Base-by-base conservation (phyloP, 2,113 vertebrate species). In the Lethenteron reissneri region DNA sequence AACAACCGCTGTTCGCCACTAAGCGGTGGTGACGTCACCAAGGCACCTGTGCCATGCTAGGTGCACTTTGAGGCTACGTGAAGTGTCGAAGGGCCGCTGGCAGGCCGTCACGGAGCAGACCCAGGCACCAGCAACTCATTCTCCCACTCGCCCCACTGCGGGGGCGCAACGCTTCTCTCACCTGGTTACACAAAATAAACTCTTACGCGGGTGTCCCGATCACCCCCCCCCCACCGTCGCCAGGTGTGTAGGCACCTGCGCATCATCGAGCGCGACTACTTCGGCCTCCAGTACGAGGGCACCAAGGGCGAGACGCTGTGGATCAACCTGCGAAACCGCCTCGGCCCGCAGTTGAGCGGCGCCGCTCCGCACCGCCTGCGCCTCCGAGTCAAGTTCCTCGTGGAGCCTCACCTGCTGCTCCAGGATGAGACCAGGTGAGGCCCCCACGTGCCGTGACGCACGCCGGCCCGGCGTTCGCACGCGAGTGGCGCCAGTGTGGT, bases 241-340 rank as follows among this genome's bases (percentile, higher is more conserved):
- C 78, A 99, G 94, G 94, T 99, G 78, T 99, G 94, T 81, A 82
- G 88, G 74, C 86, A 88, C 76, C 76, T 99, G 80, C 92, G 92
- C 9, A 92, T 99, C 75, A 99, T 97, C 75, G 91, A 99, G 80
- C 87, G 85, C 74, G 92, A 97, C 83, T 97, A 97, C 82, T 96
- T 97, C 74, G 94, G 94, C 76, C 86, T 99, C 77, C 92, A 99
- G 76, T 95, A 90, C 79, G 88, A 85, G 0, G 92, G 92, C 76
- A 87, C 83, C 80, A 97, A 97, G 83, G 91, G 92, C 12, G 91
- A 97, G 76, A 96, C 83, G 78, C 82, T 96, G 71, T 99, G 94
- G 94, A 83, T 99, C 77, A 99, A 99, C 83, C 81, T 99, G 81
- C 86, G 94, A 78, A 99, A 99, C 78, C 84, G 94, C 75, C 96